Conservation (phyloP, 2,113 vertebrate genomes). For the Beaufortia kweichowensis region DNA sequence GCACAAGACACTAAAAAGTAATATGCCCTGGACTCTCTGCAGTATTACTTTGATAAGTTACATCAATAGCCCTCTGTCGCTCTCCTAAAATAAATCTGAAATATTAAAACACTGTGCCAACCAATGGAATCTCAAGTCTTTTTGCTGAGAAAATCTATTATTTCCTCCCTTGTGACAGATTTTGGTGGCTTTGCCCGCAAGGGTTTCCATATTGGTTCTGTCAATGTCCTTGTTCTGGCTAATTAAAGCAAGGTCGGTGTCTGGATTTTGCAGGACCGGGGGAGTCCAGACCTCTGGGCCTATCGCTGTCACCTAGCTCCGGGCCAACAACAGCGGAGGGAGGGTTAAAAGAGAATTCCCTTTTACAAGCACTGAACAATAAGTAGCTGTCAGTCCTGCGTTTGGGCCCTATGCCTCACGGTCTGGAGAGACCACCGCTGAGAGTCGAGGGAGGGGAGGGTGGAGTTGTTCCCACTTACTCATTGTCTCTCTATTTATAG, state of each 20-base stretch:
- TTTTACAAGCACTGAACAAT: conserved; percentile 62
- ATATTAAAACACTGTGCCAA: no score
- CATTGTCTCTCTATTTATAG: conserved; percentile 59
- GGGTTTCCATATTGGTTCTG: background rate
- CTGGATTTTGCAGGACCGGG: conserved; percentile 50
- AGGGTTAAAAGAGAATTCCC: conserved; percentile 47
- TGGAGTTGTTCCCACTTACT: conserved; percentile 39
- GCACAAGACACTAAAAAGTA: no score
- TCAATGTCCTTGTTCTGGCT: conserved; percentile 18
- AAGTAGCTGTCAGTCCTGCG: conserved; percentile 49
- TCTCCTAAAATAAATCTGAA: background rate
- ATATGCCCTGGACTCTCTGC: no score
- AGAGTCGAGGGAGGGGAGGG: conserved; percentile 23
- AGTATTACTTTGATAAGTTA: no score
- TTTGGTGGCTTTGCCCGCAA: background rate
- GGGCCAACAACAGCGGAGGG: conserved; percentile 43
- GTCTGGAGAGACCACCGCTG: conserved; percentile 47
- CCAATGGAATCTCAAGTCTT: background rate
- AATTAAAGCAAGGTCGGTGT: conserved; percentile 55
- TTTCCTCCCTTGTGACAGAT: background rate
- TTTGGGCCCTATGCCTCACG: conserved; percentile 45
- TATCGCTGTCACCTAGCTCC: conserved; percentile 44
- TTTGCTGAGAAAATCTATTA: background rate
- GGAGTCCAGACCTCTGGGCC: conserved; percentile 49
- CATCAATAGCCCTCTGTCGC: background rate